Evolutionary conservation across 2,113 vertebrate genomes (phyloP).

Genomic region (Bettongia penicillata): DNA sequence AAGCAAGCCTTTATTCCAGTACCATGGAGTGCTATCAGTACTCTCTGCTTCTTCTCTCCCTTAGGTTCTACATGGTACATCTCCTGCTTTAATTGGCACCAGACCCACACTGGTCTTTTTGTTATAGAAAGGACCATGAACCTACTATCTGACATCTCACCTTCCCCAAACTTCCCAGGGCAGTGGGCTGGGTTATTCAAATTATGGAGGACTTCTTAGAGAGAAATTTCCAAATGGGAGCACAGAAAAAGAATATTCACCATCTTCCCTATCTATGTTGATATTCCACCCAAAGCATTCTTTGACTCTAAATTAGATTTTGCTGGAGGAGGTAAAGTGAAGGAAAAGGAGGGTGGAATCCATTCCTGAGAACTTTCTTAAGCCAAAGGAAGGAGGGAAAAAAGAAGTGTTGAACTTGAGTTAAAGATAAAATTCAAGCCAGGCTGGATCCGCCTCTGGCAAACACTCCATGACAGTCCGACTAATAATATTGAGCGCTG

Average conservation of each 20-base stretch:
- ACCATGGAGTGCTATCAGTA: neutral
- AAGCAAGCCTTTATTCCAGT: neutral
- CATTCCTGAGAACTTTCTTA: neutral
- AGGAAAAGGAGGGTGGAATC: neutral
- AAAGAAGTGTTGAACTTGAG: neutral
- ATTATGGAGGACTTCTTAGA: neutral
- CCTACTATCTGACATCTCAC: neutral
- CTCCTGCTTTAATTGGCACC: neutral
- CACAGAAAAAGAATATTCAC: neutral
- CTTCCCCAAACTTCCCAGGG: neutral
- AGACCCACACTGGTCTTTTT: neutral
- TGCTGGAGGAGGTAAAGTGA: neutral
- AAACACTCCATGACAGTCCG: conserved; percentile 55
- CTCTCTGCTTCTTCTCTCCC: neutral
- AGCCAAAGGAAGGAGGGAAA: neutral
- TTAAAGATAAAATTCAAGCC: neutral
- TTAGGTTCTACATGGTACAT: neutral
- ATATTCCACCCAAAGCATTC: neutral
- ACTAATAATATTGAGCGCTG: conserved; percentile 64
- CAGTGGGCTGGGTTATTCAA: neutral
- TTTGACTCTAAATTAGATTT: neutral
- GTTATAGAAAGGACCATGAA: neutral
- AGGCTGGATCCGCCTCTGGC: neutral
- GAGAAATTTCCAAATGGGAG: neutral
- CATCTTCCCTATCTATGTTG: neutral